Base-by-base conservation (phyloP, 2,113 vertebrate genomes). In the Pelusios castaneus region DNA sequence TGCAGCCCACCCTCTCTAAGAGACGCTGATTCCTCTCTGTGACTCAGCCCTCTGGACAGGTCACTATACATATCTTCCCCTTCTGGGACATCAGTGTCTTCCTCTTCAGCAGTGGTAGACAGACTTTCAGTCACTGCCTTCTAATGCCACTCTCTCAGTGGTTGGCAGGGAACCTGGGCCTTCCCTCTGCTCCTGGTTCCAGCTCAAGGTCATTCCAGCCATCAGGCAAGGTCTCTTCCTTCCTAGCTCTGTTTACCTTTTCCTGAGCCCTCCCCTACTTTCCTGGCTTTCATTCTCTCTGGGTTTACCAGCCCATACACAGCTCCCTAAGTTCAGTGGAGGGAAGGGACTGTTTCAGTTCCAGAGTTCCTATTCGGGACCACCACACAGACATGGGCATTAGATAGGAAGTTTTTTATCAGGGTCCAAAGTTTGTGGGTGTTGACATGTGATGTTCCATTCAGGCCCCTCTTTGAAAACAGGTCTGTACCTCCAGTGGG, bases 401-500 rank as follows among this genome's bases (percentile, higher is more conserved):
- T 38, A 25, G 10, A 43, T 21, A 43, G 12, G 38, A 75, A 43
- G 41, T 75, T 38, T n/a, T 38, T 13, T 10, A 11, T 25, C 70
- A 75, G 38, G 70, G 21, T 73, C 70, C n/a, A 43, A 43, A 13
- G 70, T 75, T 25, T 31, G 63, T 88, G 38, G 10, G 51, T 34
- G 21, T 22, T 88, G 63, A 43, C 47, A 77, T 41, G 38, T 43
- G 38, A 75, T 43, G n/a, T 24, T 43, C 70, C 9, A 17, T 75
- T 67, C 60, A 67, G 34, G 34, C 60, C 60, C 17, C 31, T n/a
- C 34, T 67, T n/a, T 67, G 34, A 8, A 19, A 17, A 19, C 31
- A 10, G 17, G 16, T 4, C 34, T 67, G 16, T 16, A 9, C 34
- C 34, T n/a, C 60, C 60, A 5, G 60, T 4, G 0, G 79, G 90